Evolutionary conservation across 2,888 invertebrate species (phyloP).

Genomic region (Ophion obscuratus): DNA sequence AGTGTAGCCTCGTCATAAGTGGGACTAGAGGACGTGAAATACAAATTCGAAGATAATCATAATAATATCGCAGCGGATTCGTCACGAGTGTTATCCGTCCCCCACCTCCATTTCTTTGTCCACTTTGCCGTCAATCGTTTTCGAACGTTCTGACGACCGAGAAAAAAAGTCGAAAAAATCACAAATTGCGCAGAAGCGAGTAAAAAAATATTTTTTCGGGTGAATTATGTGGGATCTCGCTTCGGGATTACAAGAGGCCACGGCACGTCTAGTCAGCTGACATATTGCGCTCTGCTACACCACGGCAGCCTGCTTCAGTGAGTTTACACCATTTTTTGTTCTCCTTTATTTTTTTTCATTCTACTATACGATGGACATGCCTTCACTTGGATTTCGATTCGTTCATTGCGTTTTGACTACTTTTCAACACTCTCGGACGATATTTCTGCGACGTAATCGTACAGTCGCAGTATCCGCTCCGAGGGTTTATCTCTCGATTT

Average conservation of each 20-base stretch:
- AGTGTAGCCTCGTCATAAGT: constrained; percentile 26
- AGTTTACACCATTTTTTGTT: constrained; percentile 69
- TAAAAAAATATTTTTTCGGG: constrained; percentile 68
- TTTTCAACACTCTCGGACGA: background rate
- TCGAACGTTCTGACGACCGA: background rate
- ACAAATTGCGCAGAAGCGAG: constrained; percentile 6
- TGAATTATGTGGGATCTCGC: constrained; percentile 83
- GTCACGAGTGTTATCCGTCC: constrained; percentile 1
- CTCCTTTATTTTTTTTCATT: background rate
- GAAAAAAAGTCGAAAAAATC: constrained; percentile 15
- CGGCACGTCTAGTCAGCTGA: constrained; percentile 84
- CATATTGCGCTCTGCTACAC: constrained; percentile 84
- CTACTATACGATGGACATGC: background rate
- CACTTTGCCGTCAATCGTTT: constrained; percentile 8
- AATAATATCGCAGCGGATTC: constrained; percentile 19
- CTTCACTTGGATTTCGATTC: background rate
- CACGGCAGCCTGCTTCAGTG: constrained; percentile 82
- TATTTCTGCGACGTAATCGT: constrained; percentile 33
- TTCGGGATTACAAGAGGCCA: constrained; percentile 82
- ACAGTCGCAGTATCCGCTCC: constrained; percentile 17
- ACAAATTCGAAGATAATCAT: constrained; percentile 30
- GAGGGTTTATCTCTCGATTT: constrained; percentile 40
- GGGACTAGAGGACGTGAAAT: constrained; percentile 34
- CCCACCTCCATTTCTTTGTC: background rate
- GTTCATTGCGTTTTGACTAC: background rate